Conservation (phyloP, 2,113 vertebrate species). For the Camelus dromedarius region DNA sequence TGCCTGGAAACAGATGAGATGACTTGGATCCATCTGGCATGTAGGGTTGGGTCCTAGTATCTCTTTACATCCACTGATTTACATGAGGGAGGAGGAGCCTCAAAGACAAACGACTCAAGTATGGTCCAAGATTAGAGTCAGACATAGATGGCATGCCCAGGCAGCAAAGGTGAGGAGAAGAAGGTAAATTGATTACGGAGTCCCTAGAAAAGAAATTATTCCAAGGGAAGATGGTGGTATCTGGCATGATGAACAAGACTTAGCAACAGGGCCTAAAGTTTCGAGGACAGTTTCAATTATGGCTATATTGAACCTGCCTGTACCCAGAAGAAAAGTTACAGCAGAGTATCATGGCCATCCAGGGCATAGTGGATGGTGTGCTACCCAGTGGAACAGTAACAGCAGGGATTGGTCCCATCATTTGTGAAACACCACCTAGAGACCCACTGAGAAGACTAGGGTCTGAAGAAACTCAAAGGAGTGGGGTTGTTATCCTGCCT, state of each 20-base stretch:
- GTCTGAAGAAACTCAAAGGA: not conserved
- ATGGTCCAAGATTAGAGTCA: not conserved
- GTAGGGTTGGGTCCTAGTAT: not conserved
- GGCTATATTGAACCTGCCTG: not conserved
- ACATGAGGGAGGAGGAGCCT: not conserved
- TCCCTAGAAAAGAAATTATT: not conserved
- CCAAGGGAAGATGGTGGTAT: not conserved
- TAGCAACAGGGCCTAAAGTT: not conserved
- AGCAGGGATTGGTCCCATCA: not conserved
- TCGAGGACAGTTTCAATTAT: not conserved
- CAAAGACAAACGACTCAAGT: conserved; percentile 20
- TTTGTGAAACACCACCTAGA: not conserved
- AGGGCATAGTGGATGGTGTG: not conserved
- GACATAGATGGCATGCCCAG: not conserved
- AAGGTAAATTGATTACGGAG: not conserved
- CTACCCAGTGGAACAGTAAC: not conserved
- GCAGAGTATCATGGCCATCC: not conserved
- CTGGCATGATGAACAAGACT: not conserved
- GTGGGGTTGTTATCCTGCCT: not conserved
- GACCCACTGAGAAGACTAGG: not conserved
- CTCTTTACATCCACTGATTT: not conserved
- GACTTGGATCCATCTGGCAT: not conserved
- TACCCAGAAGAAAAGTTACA: not conserved
- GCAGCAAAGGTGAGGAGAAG: not conserved
- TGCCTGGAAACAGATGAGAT: not conserved